phyloP scores from a whole-genome alignment of 1,140 invertebrate genomes.

The Belonocnema kinseyi region DNA sequence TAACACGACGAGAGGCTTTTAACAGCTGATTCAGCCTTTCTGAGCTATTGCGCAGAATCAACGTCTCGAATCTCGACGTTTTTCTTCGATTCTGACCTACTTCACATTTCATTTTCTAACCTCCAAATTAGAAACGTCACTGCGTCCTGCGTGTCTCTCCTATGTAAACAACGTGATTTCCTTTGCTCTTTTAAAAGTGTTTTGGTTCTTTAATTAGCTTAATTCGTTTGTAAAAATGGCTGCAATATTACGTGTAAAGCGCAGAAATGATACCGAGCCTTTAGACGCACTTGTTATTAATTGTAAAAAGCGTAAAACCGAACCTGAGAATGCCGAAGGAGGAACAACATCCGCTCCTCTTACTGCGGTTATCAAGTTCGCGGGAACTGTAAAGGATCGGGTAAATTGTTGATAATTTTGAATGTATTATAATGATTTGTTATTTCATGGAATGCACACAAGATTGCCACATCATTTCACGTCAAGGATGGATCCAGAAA shows the following conservation, averaged over 20 bases:
- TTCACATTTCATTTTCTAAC: no score
- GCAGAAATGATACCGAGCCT: conserved; percentile 77
- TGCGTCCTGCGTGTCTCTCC: no score
- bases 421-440: conserved; percentile 28
- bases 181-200: not conserved
- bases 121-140: no score
- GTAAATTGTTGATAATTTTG: conserved; percentile 52
- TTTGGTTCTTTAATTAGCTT: not conserved
- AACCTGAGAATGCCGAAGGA: conserved; percentile 48
- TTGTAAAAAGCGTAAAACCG: conserved; percentile 75
- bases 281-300: conserved; percentile 76
- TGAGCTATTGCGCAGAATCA: not conserved
- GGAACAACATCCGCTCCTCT: conserved; percentile 48
- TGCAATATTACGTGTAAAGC: conserved; percentile 77
- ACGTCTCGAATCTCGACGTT: no score
- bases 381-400: conserved; percentile 75
- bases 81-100: no score
- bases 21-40: conserved; percentile 12
- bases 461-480: no score
- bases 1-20: not conserved
- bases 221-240: conserved; percentile 72
- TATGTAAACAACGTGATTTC: no score
- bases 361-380: conserved; percentile 76
- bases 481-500: no score
- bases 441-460: no score